These are phyloP conservation scores for Odontomachus brunneus DNA, from an alignment of 1,140 invertebrate genomes.

Conservation along the genomic window DNA sequence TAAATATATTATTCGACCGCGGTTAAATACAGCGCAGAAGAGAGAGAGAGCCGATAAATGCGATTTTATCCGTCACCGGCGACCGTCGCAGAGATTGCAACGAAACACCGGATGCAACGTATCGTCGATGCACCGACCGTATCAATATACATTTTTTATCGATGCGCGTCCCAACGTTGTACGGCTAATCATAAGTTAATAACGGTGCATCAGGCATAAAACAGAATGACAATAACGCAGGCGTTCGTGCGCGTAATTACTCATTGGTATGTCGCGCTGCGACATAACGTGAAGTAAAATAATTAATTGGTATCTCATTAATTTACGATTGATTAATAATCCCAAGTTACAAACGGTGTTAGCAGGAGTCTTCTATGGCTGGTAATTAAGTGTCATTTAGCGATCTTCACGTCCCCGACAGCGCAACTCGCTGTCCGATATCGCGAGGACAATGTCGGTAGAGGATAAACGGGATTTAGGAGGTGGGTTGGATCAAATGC, in stretches of 20 bases:
- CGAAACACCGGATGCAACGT: background rate
- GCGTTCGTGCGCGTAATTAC: background rate
- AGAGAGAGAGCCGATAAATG: constrained; percentile 53
- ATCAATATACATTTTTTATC: constrained; percentile 3
- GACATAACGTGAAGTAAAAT: background rate
- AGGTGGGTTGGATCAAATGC: background rate
- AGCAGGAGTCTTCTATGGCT: too few species aligned
- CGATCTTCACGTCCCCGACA: constrained; percentile 1
- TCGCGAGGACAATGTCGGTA: background rate
- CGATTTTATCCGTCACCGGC: constrained; percentile 45
- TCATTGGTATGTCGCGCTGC: background rate
- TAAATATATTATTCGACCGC: constrained; percentile 56
- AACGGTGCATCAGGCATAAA: constrained; percentile 5
- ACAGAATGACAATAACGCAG: constrained; percentile 4
- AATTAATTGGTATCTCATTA: constrained; percentile 26
- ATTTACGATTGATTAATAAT: constrained; percentile 9
- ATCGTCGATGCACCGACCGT: background rate
- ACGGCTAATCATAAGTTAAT: constrained; percentile 19
- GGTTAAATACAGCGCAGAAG: constrained; percentile 43
- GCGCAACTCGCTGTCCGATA: background rate
- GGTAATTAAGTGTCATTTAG: background rate
- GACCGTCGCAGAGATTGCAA: constrained; percentile 14
- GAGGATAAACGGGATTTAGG: background rate
- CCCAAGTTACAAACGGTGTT: background rate
- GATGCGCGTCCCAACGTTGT: background rate